A percentile compares a stretch with the other conserved stretches of the same genome.
Evolutionary conservation across 2,113 vertebrate species (phyloP).

Genomic region (Zosterops borbonicus): DNA sequence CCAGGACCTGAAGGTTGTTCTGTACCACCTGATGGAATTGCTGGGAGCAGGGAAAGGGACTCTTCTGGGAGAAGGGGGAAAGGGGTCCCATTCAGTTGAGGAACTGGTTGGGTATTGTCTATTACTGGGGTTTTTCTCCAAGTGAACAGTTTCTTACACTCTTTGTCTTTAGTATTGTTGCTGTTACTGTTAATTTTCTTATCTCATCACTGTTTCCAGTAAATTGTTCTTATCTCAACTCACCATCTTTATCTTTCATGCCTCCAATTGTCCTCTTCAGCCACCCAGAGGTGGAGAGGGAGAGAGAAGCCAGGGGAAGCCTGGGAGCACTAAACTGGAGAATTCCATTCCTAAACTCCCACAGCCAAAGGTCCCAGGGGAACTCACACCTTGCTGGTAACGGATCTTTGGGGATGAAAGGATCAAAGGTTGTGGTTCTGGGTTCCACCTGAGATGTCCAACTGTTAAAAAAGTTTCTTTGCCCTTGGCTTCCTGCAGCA

Average conservation of each 20-base stretch:
- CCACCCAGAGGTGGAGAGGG: background rate
- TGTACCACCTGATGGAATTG: background rate
- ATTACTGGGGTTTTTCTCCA: too few species aligned
- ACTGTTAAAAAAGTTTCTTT: background rate
- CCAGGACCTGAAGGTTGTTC: background rate
- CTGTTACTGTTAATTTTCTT: background rate
- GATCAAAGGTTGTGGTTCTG: background rate
- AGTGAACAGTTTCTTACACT: background rate
- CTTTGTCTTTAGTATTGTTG: background rate
- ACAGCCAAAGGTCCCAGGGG: background rate
- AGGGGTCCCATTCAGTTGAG: background rate
- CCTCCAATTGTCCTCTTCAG: background rate
- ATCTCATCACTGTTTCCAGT: background rate
- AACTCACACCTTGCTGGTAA: fast-evolving
- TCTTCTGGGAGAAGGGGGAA: background rate
- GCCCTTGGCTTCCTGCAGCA: background rate
- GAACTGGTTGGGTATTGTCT: background rate
- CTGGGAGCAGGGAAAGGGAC: background rate
- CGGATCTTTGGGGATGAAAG: background rate
- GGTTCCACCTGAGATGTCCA: background rate
- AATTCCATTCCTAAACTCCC: background rate
- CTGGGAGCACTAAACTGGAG: background rate
- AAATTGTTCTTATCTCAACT: background rate
- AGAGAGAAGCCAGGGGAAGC: background rate
- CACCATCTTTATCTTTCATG: background rate